Evolutionary conservation across 35 echinoderm and acorn worm genomes (phyloP), one percentile per base, ranked within the genome.

Genomic region (Ptychodera flava): DNA sequence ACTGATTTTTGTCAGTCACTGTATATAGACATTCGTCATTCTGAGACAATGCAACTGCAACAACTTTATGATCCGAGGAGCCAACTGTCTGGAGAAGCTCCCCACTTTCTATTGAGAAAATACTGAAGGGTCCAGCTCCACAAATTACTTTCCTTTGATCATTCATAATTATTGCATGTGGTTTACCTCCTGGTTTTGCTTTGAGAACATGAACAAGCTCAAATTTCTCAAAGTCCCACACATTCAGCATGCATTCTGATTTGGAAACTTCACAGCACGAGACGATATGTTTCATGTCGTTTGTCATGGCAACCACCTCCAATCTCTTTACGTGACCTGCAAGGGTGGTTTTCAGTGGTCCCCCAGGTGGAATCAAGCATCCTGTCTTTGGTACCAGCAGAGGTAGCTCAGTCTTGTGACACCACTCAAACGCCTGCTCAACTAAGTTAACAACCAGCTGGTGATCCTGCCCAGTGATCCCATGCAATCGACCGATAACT

Each of bases 291-390:
- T 88, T 80, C 31, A 36, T 84, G 29, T 53, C 77, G 0, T 76
- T 31, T 0, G 94, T 90, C 29, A 80, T 89, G 15, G 78, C 36
- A 27, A 95, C 85, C 33, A 37, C 83, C 38, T 90, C 45, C 1
- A 95, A 88, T 81, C 88, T 82, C 33, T 53, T 84, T 0, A 91
- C 90, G 38, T 95, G 94, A 52, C 94, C 94, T 30, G 87, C 93
- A 37, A 95, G 82, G 27, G 90, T 87, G 30, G 91, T 90, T 28
- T 87, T 83, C 91, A 95, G 31, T 29, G 91, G 94, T 81, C 94
- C 94, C 33, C 94, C 94, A 30, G 94, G 94, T 79, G 87, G 90
- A 35, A 93, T 92, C 35, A 95, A 88, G 36, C 91, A 95, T 15
- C 85, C 80, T 35, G 91, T 81, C 16, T 88, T 80, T 10, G 94